Base-by-base conservation (phyloP, 2,888 invertebrate species). In the Tetheella fluctuosa region DNA sequence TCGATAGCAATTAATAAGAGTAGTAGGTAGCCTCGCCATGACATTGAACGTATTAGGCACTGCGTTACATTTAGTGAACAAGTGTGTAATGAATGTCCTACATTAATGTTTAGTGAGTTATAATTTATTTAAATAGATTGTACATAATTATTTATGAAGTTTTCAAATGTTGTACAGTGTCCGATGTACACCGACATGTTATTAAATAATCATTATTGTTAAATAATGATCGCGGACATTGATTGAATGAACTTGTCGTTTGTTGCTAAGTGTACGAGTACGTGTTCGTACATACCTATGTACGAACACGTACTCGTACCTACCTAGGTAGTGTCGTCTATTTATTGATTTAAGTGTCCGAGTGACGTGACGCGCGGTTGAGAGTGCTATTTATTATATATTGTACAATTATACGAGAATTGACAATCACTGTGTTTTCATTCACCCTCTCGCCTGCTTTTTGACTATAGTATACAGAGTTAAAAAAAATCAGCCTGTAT, bases 341-440 rank as follows among this genome's bases (percentile, higher is more conserved):
- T 83, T 82, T 84, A 82, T 81, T 78, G 74, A 77, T 81, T 77
- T 74, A 77, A 61, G 64, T 67, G 77, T 74, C 71, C 64, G 77
- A 68, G 70, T 48, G 65, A 70, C 71, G 76, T 52, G 66, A 70
- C 71, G 76, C 65, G 79, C 74, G 83, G 60, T 71, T 77, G 81
- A 82, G 74, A 81, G 77, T 80, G 81, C 73, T 84, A 84, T 85
- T 83, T 86, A 85, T 85, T 84, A 83, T 83, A 84, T 83, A 84
- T 77, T 79, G 71, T 77, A 83, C 68, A 76, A 77, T 70, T 75
- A 75, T 79, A 83, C 69, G 69, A 65, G 63, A 57, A 48, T 56
- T 60, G 54, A 48, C 59, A 52, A 65, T 42, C 13, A n/a, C 13
- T 8, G 37, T 59, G 37, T 65, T 63, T 67, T 28, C 60, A 59